Conservation (phyloP, 30 jellyfish, hydroid and myxozoan species). For the Catostylus mosaicus region DNA sequence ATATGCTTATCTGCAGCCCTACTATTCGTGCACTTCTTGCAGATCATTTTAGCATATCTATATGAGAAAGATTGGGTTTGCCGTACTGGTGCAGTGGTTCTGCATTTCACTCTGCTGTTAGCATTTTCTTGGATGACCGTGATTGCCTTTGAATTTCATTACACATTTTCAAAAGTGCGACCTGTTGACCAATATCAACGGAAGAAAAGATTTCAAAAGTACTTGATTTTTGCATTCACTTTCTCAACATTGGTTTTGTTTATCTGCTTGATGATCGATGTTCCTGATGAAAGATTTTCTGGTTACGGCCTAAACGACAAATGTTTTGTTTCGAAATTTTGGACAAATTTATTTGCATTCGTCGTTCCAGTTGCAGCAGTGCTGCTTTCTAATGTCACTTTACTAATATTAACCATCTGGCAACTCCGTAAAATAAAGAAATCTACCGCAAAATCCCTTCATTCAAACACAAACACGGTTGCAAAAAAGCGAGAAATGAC, state of each 20-base stretch:
- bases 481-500: slow-evolving; percentile 18
- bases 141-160: slow-evolving; percentile 35
- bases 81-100: slow-evolving; percentile 27
- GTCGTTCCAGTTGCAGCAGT: slow-evolving; percentile 29
- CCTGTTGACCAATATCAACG: slow-evolving; percentile 10
- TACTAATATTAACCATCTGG: slow-evolving; percentile 25
- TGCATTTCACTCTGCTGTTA: slow-evolving; percentile 38
- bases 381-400: slow-evolving; percentile 26
- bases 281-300: slow-evolving; percentile 36
- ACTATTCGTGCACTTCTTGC: slow-evolving; percentile 6
- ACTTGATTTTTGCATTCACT: slow-evolving; percentile 15
- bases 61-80: slow-evolving; percentile 19
- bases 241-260: neutral
- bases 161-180: slow-evolving; percentile 30
- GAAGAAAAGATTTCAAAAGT: slow-evolving; percentile 13
- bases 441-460: slow-evolving; percentile 3
- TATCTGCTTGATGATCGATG: slow-evolving; percentile 49
- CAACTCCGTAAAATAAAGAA: neutral
- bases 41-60: neutral
- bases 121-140: slow-evolving; percentile 64
- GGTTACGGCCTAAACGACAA: slow-evolving; percentile 51
- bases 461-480: neutral
- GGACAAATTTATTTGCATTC: slow-evolving; percentile 65
- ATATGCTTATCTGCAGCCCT: slow-evolving; percentile 35
- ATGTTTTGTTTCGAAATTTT: slow-evolving; percentile 42